phyloP scores from a whole-genome alignment of 1,140 invertebrate species.

The Aradophagus sp. region DNA sequence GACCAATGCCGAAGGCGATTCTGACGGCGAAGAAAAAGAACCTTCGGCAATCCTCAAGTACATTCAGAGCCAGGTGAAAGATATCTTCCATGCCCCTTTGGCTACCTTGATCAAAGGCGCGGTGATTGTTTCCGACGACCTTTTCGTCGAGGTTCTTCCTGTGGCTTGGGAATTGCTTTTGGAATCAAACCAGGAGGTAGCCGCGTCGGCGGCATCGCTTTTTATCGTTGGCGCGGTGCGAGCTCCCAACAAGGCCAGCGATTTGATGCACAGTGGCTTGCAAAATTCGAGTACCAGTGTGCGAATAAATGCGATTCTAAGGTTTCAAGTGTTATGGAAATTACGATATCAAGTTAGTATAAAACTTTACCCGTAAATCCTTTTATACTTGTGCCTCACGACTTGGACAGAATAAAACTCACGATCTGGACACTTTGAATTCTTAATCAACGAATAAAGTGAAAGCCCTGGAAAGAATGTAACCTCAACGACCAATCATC shows the following conservation, averaged over 20 bases:
- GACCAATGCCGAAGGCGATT: constrained; percentile 64
- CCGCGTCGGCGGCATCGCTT: constrained; percentile 87
- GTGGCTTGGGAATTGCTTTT: constrained; percentile 96
- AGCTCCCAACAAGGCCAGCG: constrained; percentile 88
- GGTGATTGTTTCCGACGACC: constrained; percentile 90
- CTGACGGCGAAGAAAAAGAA: constrained; percentile 77
- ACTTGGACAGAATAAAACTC: too few species aligned
- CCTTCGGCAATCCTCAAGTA: constrained; percentile 88
- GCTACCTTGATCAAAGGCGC: constrained; percentile 94
- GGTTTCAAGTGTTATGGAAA: constrained; percentile 97
- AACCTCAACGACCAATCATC: too few species aligned
- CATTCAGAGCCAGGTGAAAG: constrained; percentile 87
- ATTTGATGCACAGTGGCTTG: constrained; percentile 90
- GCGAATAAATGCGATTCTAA: constrained; percentile 86
- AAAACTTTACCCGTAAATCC: too few species aligned
- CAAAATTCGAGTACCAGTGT: constrained; percentile 86
- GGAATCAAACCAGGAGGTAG: constrained; percentile 86
- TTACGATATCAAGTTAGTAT: constrained; percentile 89
- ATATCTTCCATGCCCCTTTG: constrained; percentile 92
- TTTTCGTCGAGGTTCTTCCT: constrained; percentile 90
- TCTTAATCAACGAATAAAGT: too few species aligned
- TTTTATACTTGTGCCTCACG: too few species aligned
- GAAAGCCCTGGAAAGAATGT: too few species aligned
- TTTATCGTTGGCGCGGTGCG: constrained; percentile 95
- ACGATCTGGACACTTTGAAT: too few species aligned